Percentiles rank a stretch among this genome's conserved stretches.
Conservation (phyloP, 2,797 vertebrate genomes). For the Centropyge bicolor region DNA sequence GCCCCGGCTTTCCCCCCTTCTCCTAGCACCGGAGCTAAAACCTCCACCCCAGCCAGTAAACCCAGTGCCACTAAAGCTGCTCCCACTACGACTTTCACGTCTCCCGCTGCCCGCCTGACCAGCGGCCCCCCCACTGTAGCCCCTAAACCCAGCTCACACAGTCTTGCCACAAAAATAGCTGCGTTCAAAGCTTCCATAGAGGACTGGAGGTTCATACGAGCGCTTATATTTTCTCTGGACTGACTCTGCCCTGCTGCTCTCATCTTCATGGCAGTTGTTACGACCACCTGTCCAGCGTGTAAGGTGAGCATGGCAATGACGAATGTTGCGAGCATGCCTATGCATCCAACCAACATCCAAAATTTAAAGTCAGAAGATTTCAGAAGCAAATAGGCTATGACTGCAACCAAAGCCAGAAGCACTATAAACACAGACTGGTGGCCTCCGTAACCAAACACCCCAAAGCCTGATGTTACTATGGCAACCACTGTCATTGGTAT, state of each 20-base stretch:
- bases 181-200: slow-evolving; percentile 68
- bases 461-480: slow-evolving; percentile 65
- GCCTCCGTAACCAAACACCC: slow-evolving; percentile 68
- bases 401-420: slow-evolving; percentile 57
- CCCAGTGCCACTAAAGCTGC: slow-evolving; percentile 53
- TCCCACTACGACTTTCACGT: slow-evolving; percentile 62
- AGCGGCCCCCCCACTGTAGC: slow-evolving; percentile 70
- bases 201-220: slow-evolving; percentile 48
- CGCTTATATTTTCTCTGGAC: slow-evolving; percentile 33
- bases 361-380: slow-evolving; percentile 70
- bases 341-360: slow-evolving; percentile 77
- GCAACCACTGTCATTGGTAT: slow-evolving; percentile 73
- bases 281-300: slow-evolving; percentile 62
- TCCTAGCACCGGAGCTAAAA: slow-evolving; percentile 51
- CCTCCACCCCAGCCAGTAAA: slow-evolving; percentile 50
- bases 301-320: slow-evolving; percentile 74
- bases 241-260: slow-evolving; percentile 6
- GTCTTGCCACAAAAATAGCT: slow-evolving; percentile 65
- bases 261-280: slow-evolving; percentile 48
- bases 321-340: slow-evolving; percentile 70
- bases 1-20: slow-evolving; percentile 67
- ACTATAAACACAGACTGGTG: slow-evolving; percentile 65
- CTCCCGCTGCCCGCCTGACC: slow-evolving; percentile 57
- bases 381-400: slow-evolving; percentile 57
- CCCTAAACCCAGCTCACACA: slow-evolving; percentile 71